Base-by-base conservation (phyloP, 2,113 vertebrate species). In the Melanerpes formicivorus region DNA sequence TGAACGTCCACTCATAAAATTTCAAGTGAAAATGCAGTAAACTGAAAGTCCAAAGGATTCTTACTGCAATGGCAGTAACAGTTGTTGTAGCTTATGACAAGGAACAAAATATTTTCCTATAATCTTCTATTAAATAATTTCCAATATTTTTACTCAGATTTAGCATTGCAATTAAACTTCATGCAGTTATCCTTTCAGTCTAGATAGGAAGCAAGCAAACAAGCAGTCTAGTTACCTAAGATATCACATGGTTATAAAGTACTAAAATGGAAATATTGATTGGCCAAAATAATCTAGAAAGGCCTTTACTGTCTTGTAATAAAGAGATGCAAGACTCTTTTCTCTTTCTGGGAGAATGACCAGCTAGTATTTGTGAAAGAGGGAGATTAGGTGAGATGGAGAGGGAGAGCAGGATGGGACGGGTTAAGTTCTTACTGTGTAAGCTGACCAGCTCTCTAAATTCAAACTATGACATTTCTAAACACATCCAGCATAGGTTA, bases 391-490 rank as follows among this genome's bases (percentile, higher is more conserved):
- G 40, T 64, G 17, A 89, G 18, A 34, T 34, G 48, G 82, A 59
- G 37, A 77, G 18, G 52, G 80, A 62, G 63, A 73, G 22, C 0
- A 0, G 44, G 46, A 59, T 22, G 3, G 54, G 48, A 84, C 82
- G 88, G 32, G 78, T 94, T 94, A 95, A 89, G 81, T 76, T 90
- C 37, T 70, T 84, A 81, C 60, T 29, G 54, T 80, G 60, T 65
- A 88, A 93, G 82, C n/a, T 90, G 72, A 91, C 55, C 25, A 66
- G 21, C 67, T 80, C 11, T 87, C 92, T 93, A 82, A 95, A 90
- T 89, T 92, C 74, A 92, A 92, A 94, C 86, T 87, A 90, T 92
- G 74, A 73, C 87, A 93, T 96, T 88, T 95, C 95, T 88, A 59
- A 94, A 84, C 27, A 44, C 64, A 92, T 92, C 82, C 84, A 96